Conservation (phyloP, 2,888 invertebrate species). For the Rosalia funebris region DNA sequence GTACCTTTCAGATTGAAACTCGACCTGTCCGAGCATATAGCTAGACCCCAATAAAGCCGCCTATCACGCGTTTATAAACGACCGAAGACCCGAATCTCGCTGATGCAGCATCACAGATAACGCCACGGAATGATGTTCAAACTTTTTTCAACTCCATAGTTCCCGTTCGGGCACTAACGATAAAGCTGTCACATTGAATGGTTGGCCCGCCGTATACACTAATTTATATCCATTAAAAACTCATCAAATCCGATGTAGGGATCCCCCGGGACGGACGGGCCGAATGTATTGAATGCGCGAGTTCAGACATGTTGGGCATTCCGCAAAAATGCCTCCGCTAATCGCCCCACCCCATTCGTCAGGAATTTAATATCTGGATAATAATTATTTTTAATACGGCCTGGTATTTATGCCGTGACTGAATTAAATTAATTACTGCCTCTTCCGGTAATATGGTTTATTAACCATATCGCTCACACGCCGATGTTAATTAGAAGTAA, state of each 20-base stretch:
- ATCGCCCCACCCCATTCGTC: conserved; percentile 6
- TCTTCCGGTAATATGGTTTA: not conserved
- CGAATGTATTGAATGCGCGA: conserved; percentile 18
- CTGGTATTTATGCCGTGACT: conserved; percentile 4
- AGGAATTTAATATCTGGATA: not conserved
- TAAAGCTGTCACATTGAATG: conserved; percentile 27
- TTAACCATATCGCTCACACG: not conserved
- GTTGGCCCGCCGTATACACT: conserved; percentile 39
- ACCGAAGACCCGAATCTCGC: no score
- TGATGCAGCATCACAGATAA: no score
- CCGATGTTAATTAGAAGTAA: not conserved
- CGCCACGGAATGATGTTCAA: no score
- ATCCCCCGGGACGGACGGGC: conserved; percentile 39
- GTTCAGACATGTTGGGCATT: conserved; percentile 24
- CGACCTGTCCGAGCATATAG: no score
- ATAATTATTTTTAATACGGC: conserved; percentile 13
- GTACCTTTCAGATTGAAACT: no score
- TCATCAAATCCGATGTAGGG: conserved; percentile 48
- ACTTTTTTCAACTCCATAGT: not conserved
- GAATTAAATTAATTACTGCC: conserved; percentile 13
- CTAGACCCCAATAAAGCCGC: not conserved
- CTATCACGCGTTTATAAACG: not conserved
- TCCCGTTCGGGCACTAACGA: not conserved
- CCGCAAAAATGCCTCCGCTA: conserved; percentile 8
- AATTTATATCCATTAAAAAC: conserved; percentile 52